phyloP scores from a whole-genome alignment of 2,797 vertebrate genomes.

The Pseudochaenichthys georgianus region DNA sequence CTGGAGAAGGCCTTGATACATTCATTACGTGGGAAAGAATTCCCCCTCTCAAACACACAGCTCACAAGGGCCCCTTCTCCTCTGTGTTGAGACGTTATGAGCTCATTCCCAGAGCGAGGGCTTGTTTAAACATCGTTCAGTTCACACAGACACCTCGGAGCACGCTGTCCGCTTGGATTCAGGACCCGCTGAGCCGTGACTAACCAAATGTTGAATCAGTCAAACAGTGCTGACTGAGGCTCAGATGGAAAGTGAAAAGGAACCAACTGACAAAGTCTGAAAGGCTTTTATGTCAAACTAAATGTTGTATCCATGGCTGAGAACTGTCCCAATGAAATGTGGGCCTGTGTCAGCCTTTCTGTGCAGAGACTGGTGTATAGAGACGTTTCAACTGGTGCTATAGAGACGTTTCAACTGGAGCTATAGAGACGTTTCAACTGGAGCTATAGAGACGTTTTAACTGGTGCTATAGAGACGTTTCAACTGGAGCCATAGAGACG shows the following conservation, averaged over 20 bases:
- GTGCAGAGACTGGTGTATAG: background rate
- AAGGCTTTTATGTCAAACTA: slow-evolving; percentile 17
- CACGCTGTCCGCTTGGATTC: slow-evolving; percentile 17
- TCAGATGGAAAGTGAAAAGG: slow-evolving; percentile 1
- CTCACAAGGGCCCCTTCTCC: background rate
- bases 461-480: too few species aligned
- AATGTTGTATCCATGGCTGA: slow-evolving; percentile 3
- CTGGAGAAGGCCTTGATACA: slow-evolving; percentile 6
- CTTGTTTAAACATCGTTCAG: slow-evolving; percentile 20
- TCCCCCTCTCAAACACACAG: background rate
- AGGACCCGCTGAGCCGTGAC: slow-evolving; percentile 50
- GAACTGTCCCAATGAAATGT: background rate
- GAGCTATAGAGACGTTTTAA: too few species aligned
- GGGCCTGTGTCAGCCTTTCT: background rate
- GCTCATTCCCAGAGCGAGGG: slow-evolving; percentile 36
- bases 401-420: slow-evolving; percentile 15
- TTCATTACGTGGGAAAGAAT: slow-evolving; percentile 12
- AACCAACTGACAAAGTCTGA: slow-evolving; percentile 6
- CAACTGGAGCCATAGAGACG: too few species aligned
- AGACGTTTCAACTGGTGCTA: slow-evolving; percentile 1
- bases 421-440: too few species aligned
- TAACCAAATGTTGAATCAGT: slow-evolving; percentile 44
- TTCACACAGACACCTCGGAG: slow-evolving; percentile 14
- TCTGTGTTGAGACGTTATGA: slow-evolving; percentile 35
- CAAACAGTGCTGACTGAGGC: slow-evolving; percentile 10